Evolutionary conservation across 2,888 invertebrate genomes (phyloP).

Genomic region (Harpalus rubripes): DNA sequence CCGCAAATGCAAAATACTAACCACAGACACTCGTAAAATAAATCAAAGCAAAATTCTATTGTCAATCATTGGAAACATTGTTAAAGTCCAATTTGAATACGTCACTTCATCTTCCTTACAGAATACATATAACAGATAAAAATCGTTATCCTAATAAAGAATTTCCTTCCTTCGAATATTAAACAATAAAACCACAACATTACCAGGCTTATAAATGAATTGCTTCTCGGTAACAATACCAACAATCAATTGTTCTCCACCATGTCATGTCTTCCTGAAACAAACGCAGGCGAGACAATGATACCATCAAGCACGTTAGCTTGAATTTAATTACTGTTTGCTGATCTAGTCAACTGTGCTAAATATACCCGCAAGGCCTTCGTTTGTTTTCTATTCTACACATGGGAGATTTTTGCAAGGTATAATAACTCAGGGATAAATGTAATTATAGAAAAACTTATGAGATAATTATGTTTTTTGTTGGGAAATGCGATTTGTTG

Average conservation of each 20-base stretch:
- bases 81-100: too few species aligned
- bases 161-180: too few species aligned
- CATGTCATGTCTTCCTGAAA: background rate
- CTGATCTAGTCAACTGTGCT: constrained; percentile 37
- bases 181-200: too few species aligned
- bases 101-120: too few species aligned
- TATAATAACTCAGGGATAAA: constrained; percentile 39
- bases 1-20: too few species aligned
- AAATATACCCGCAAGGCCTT: constrained; percentile 34
- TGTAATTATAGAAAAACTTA: constrained; percentile 23
- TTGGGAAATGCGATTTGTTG: background rate
- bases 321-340: constrained; percentile 40
- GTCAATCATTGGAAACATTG: too few species aligned
- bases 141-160: too few species aligned
- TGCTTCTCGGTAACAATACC: too few species aligned
- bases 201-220: too few species aligned
- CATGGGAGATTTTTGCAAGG: constrained; percentile 30
- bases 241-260: background rate
- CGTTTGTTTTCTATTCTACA: constrained; percentile 12
- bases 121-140: too few species aligned
- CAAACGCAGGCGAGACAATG: background rate
- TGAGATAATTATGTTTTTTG: constrained; percentile 7
- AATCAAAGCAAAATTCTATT: too few species aligned
- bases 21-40: too few species aligned
- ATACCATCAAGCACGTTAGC: background rate